These are phyloP conservation scores for Emesis russula DNA, from an alignment of 2,888 invertebrate species.

Conservation along the genomic window DNA sequence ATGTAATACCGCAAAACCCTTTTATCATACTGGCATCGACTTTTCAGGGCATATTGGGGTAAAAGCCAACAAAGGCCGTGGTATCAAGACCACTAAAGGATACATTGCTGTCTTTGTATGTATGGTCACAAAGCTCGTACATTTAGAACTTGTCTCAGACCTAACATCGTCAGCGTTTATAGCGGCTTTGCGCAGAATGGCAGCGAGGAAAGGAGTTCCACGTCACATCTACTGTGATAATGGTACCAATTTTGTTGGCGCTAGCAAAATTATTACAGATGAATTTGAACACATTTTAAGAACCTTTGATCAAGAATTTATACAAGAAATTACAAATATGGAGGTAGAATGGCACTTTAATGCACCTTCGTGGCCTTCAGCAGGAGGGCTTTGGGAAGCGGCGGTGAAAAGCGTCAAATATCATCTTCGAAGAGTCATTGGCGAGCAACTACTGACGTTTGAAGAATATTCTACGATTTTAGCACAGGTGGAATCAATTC, in stretches of 20 bases:
- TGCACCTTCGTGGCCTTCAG: slow-evolving; percentile 18
- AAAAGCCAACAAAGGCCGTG: slow-evolving; percentile 38
- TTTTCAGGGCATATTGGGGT: background rate
- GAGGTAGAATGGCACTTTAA: slow-evolving; percentile 10
- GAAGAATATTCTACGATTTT: slow-evolving; percentile 25
- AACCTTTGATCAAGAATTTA: slow-evolving; percentile 5
- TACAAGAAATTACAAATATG: background rate
- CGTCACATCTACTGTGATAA: slow-evolving; percentile 37
- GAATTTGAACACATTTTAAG: background rate
- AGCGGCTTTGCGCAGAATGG: slow-evolving; percentile 35
- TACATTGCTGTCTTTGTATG: slow-evolving; percentile 42
- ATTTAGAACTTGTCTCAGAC: slow-evolving; percentile 44
- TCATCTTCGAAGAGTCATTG: slow-evolving; percentile 31
- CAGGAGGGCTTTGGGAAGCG: slow-evolving; percentile 8
- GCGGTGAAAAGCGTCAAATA: slow-evolving; percentile 27
- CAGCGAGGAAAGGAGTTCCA: slow-evolving; percentile 9
- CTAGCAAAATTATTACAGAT: slow-evolving; percentile 35
- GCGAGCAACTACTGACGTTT: slow-evolving; percentile 6
- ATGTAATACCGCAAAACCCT: background rate
- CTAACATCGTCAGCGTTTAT: slow-evolving; percentile 38
- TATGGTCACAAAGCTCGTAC: slow-evolving; percentile 41
- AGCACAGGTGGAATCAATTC: slow-evolving; percentile 17
- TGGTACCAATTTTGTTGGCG: slow-evolving; percentile 32
- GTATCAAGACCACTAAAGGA: slow-evolving; percentile 34
- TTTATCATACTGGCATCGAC: slow-evolving; percentile 10